A percentile compares a stretch with the other conserved stretches of the same genome.
Conservation (phyloP, 2,113 vertebrate species). For the Lichenostomus cassidix region DNA sequence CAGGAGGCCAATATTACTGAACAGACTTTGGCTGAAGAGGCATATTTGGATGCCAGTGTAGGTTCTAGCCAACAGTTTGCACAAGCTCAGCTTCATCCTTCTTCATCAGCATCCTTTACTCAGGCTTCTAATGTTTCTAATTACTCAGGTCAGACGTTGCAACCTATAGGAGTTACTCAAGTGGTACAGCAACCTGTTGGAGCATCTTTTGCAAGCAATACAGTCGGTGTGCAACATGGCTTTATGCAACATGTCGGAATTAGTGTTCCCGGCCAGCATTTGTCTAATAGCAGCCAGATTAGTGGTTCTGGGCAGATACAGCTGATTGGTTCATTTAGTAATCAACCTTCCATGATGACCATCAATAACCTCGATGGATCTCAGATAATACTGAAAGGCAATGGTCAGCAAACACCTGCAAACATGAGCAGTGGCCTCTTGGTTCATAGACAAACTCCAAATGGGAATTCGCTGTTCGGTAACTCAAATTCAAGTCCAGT, state of each 20-base stretch:
- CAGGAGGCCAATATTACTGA: slow-evolving; percentile 98
- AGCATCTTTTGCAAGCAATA: slow-evolving; percentile 84
- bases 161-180: slow-evolving; percentile 83
- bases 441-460: slow-evolving; percentile 81
- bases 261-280: slow-evolving; percentile 83
- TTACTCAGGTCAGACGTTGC: slow-evolving; percentile 85
- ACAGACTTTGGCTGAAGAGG: slow-evolving; percentile 96
- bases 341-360: slow-evolving; percentile 90
- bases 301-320: slow-evolving; percentile 90
- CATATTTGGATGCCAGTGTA: slow-evolving; percentile 91
- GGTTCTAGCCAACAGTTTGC: slow-evolving; percentile 82
- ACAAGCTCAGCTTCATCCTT: slow-evolving; percentile 81
- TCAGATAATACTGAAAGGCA: slow-evolving; percentile 89
- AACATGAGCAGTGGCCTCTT: slow-evolving; percentile 79
- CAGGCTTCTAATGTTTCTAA: slow-evolving; percentile 84
- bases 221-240: slow-evolving; percentile 86
- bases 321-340: slow-evolving; percentile 90
- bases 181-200: slow-evolving; percentile 78
- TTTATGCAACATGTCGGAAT: slow-evolving; percentile 91
- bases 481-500: slow-evolving; percentile 80
- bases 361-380: slow-evolving; percentile 93
- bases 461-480: slow-evolving; percentile 84
- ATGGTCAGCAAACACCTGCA: slow-evolving; percentile 76
- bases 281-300: slow-evolving; percentile 86
- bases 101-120: slow-evolving; percentile 85